Base-by-base conservation (phyloP, 1,140 invertebrate genomes). In the Rhagoletis pomonella region DNA sequence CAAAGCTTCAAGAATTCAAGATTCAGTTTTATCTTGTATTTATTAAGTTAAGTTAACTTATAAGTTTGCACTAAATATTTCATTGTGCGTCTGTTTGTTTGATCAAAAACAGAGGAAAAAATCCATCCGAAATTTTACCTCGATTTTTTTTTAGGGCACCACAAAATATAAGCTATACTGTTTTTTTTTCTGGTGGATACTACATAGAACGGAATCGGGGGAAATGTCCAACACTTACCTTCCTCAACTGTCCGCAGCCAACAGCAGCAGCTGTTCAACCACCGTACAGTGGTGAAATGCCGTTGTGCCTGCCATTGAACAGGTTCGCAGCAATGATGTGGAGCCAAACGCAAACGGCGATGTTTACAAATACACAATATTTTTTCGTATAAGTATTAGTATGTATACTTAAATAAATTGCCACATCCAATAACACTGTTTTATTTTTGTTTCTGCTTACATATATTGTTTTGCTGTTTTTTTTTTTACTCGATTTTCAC, bases 221-320 rank as follows among this genome's bases (percentile, higher is more conserved):
- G 64, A 87, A 85, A 62, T 19, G 4, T 9, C 50, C 50, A 65
- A 81, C 87, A 85, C 50, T 87, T 88, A 89, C 85, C 29, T 86
- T 86, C 69, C 73, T 42, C 47, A 67, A 62, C 69, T 50, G 77
- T 69, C n/a, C 60, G 64, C 87, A 85, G 47, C 85, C 88, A 69
- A 86, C 89, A 87, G 64, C 89, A 87, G 64, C 67, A 73, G 42
- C 73, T 81, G 73, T 81, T 17, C 73, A 81, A 29, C 39, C 29
- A 81, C 47, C 47, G 73, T 55, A 81, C 73, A 81, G 73, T 81
- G 73, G 73, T 81, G 73, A 81, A 81, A 81, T 81, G 47, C 73
- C 47, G 47, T 73, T 81, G 47, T 55, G 73, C 17, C 47, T 81
- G 47, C 73, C 47, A 81, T 81, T 81, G 73, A 81, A 81, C 73